Evolutionary conservation across 2,113 vertebrate genomes (phyloP).

Genomic region (Hippocampus barbouri): DNA sequence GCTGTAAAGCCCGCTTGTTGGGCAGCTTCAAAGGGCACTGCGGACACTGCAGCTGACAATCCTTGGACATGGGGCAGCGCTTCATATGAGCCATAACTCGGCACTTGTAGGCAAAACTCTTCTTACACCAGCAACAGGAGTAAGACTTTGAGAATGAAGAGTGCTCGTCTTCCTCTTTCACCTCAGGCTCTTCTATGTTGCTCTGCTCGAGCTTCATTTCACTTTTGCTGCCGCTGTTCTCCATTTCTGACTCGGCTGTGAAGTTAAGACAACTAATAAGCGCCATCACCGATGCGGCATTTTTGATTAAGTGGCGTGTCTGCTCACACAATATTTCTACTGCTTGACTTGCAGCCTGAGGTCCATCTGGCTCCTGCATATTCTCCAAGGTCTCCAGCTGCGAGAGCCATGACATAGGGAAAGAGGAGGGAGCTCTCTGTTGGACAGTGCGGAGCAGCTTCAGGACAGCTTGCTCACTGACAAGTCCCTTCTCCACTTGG

Average conservation of each 20-base stretch:
- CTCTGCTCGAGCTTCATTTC: constrained; percentile 12
- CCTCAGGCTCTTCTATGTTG: constrained; percentile 23
- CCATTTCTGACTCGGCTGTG: constrained; percentile 18
- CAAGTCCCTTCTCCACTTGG: constrained; percentile 63
- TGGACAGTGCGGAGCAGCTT: constrained; percentile 69
- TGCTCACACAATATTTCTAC: neutral
- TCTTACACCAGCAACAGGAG: constrained; percentile 79
- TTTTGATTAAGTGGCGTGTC: neutral
- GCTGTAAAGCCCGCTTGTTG: constrained; percentile 71
- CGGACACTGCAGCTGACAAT: constrained; percentile 66
- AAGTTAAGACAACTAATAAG: neutral
- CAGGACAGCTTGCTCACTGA: constrained; percentile 68
- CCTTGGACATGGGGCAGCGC: constrained; percentile 71
- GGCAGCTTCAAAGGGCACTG: constrained; percentile 60
- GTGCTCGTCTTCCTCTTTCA: constrained; percentile 7
- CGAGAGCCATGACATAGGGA: constrained; percentile 59
- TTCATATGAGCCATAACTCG: constrained; percentile 77
- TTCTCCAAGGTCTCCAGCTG: constrained; percentile 58
- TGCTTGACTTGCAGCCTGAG: constrained; percentile 18
- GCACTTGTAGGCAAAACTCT: constrained; percentile 82
- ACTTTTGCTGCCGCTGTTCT: neutral
- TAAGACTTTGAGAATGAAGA: constrained; percentile 57
- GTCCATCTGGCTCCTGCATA: neutral
- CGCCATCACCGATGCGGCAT: neutral
- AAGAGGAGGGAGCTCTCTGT: constrained; percentile 14